Evolutionary conservation across 2,888 invertebrate species (phyloP), one percentile per base, ranked within the genome.

Genomic region (Drosophila diplacantha): DNA sequence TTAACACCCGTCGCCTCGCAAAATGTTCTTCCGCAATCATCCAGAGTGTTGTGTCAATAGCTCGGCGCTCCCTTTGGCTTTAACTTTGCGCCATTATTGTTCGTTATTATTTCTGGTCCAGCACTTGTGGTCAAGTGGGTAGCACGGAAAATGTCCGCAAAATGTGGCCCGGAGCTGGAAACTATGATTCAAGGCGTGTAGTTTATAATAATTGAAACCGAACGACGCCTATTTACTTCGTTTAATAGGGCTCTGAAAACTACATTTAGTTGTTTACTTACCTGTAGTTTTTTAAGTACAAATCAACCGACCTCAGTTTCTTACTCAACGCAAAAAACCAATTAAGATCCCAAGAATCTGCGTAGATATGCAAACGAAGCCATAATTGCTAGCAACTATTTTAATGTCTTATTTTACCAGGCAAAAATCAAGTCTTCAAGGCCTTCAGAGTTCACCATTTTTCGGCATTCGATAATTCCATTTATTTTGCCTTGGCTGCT

Each of bases 11-110:
- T 66, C 62, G 46, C 64, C 72, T 76, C 75, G 24, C 39, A 70
- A 74, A 79, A 84, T 75, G 69, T 69, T 78, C 68, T 81, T 76
- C 80, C 80, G 75, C 78, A 85, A 85, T 85, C 79, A 80, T 64
- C 72, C 75, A 73, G 81, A 85, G 85, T 84, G 83, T 82, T 82
- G 80, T 76, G 81, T 76, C 83, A 83, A 83, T 80, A 83, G 70
- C 69, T 41, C 20, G 55, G 43, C 46, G n/a, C 43, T 34, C 34
- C 49, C 29, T 24, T 34, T 34, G 29, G 16, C 41, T 16, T 26
- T 26, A 26, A 26, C 20, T 46, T 9, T 31, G 14, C 31, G 32
- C 60, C 41, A 26, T 41, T 61, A 24, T 32, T 60, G 35, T 41
- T 52, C 18, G 14, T 59, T 60, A 43, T 61, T 61, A 60, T 61